These are phyloP conservation scores for Prenolepis imparis DNA, from an alignment of 2,888 invertebrate species.

Conservation along the genomic window DNA sequence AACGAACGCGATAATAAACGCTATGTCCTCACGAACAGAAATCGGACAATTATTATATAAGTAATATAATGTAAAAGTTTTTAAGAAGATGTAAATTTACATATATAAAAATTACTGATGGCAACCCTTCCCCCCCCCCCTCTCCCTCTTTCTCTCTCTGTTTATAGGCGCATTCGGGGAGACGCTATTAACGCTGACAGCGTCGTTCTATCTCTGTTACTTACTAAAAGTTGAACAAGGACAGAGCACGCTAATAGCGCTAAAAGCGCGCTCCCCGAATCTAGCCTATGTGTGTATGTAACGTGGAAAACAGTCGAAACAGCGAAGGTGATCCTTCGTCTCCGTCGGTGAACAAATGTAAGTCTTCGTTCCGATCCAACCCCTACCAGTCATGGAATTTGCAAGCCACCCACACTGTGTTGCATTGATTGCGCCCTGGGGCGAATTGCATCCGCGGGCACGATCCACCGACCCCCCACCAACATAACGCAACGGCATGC, in stretches of 20 bases:
- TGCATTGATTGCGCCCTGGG: slow-evolving; percentile 71
- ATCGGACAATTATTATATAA: neutral
- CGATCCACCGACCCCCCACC: slow-evolving; percentile 57
- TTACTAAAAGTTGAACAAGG: too few relatives aligned
- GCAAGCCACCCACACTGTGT: slow-evolving; percentile 60
- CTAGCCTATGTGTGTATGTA: neutral
- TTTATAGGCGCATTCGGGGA: too few relatives aligned
- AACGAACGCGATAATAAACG: neutral
- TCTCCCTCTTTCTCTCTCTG: too few relatives aligned
- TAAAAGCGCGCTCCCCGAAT: too few relatives aligned
- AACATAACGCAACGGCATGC: slow-evolving; percentile 51
- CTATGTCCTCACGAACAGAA: neutral
- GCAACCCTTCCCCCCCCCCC: too few relatives aligned
- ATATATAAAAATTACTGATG: neutral
- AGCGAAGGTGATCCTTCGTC: slow-evolving; percentile 11
- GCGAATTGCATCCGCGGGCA: slow-evolving; percentile 69
- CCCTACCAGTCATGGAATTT: slow-evolving; percentile 65
- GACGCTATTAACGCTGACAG: too few relatives aligned
- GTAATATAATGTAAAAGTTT: too few relatives aligned
- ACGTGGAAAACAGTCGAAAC: slow-evolving; percentile 11
- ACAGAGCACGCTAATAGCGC: too few relatives aligned
- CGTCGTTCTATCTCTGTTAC: too few relatives aligned
- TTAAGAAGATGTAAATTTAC: neutral
- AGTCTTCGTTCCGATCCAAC: neutral
- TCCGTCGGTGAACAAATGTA: slow-evolving; percentile 8